A percentile compares a stretch with the other conserved stretches of the same genome.
Conservation (phyloP, 2,888 invertebrate genomes). For the Ypsolopha sequella region DNA sequence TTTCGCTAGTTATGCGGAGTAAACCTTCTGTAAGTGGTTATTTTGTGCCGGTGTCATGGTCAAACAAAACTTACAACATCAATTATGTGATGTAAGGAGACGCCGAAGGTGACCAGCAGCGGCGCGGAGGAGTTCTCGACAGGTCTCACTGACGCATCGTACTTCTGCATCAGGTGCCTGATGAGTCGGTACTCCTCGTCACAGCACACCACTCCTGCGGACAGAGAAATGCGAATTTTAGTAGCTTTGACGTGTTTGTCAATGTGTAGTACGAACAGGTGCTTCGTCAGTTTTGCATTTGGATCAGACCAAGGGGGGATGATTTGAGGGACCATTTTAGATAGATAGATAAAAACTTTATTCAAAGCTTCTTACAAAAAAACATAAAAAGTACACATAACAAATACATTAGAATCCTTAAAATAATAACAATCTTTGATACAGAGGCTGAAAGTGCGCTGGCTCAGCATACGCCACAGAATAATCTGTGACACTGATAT, state of each 20-base stretch:
- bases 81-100: slow-evolving; percentile 87
- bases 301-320: too few species aligned
- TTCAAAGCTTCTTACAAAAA: too few species aligned
- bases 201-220: slow-evolving; percentile 38
- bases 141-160: slow-evolving; percentile 84
- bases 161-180: slow-evolving; percentile 78
- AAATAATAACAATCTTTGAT: too few species aligned
- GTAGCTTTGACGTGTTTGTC: neutral
- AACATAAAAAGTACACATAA: too few species aligned
- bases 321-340: too few species aligned
- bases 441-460: too few species aligned
- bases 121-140: slow-evolving; percentile 82
- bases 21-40: too few species aligned
- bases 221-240: slow-evolving; percentile 1
- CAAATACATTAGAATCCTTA: too few species aligned
- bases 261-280: neutral
- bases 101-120: slow-evolving; percentile 83
- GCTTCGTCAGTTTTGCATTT: neutral
- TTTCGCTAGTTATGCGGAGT: too few species aligned
- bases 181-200: slow-evolving; percentile 82
- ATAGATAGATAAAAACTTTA: too few species aligned
- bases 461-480: too few species aligned
- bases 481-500: too few species aligned
- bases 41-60: neutral
- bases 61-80: slow-evolving; percentile 77